Conservation (phyloP, 2,113 vertebrate genomes). For the Protomyctophum bolini region DNA sequence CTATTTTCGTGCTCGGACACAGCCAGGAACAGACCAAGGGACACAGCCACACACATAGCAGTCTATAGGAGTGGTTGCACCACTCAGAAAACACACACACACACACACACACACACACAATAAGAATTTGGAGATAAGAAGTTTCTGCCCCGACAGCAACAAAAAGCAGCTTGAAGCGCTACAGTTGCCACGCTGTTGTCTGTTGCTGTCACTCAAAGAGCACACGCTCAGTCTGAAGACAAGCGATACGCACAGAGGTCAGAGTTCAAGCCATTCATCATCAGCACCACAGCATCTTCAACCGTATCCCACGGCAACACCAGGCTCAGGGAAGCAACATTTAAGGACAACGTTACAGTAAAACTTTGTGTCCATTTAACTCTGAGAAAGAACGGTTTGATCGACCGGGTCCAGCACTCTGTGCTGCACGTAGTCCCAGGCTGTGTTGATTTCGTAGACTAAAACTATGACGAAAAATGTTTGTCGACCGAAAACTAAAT, state of each 20-base stretch:
- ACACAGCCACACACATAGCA: too few relatives aligned
- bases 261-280: conserved; percentile 59
- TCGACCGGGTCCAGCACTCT: not conserved
- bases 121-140: too few relatives aligned
- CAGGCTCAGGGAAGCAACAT: conserved; percentile 12
- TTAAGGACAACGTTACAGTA: not conserved
- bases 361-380: not conserved
- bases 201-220: conserved; percentile 69
- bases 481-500: not conserved
- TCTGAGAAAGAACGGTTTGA: not conserved
- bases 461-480: too few relatives aligned
- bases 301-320: not conserved
- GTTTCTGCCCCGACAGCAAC: too few relatives aligned
- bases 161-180: not conserved
- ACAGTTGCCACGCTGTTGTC: conserved; percentile 54
- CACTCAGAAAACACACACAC: too few relatives aligned
- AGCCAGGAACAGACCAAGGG: too few relatives aligned
- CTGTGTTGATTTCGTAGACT: not conserved
- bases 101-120: too few relatives aligned
- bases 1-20: too few relatives aligned
- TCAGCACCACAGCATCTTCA: not conserved
- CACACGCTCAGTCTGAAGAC: conserved; percentile 45
- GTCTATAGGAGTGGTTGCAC: too few relatives aligned
- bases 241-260: conserved; percentile 44
- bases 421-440: too few relatives aligned